A percentile compares a stretch with the other conserved stretches of the same genome.
These are phyloP conservation scores for Ascaphus truei DNA, from an alignment of 2,113 vertebrate species.

Conservation along the genomic window DNA sequence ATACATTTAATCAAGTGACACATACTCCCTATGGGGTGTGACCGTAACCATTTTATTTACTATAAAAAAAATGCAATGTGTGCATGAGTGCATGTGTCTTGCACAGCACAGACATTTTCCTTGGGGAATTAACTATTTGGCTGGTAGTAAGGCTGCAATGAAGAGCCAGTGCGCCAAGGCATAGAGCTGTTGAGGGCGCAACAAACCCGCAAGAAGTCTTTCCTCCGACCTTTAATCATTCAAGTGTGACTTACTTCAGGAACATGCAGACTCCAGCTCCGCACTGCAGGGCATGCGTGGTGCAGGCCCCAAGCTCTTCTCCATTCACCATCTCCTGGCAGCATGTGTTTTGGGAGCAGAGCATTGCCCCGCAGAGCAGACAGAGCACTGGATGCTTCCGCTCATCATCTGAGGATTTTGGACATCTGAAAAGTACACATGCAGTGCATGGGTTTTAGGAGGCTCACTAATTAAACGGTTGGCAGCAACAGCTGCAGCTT, in stretches of 20 bases:
- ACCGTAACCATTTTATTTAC: too few species aligned
- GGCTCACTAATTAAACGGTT: neutral
- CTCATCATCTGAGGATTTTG: constrained; percentile 86
- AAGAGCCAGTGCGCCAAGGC: too few species aligned
- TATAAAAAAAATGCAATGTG: too few species aligned
- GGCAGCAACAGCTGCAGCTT: constrained; percentile 1
- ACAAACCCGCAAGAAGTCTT: too few species aligned
- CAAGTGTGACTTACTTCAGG: constrained; percentile 82
- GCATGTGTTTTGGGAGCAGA: constrained; percentile 91
- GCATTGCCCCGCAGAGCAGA: constrained; percentile 87
- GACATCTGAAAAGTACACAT: constrained; percentile 70
- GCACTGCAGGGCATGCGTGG: constrained; percentile 84
- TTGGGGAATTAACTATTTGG: too few species aligned
- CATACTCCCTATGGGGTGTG: too few species aligned
- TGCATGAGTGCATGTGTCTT: too few species aligned
- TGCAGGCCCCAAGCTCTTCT: constrained; percentile 88
- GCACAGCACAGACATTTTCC: too few species aligned
- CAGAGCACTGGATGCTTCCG: constrained; percentile 89
- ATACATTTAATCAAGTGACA: too few species aligned
- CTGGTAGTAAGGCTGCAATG: too few species aligned
- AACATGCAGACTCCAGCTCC: constrained; percentile 95
- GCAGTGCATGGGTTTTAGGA: neutral
- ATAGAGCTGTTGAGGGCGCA: too few species aligned
- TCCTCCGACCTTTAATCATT: too few species aligned
- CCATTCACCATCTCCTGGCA: constrained; percentile 86